A percentile compares a stretch with the other conserved stretches of the same genome.
phyloP scores from a whole-genome alignment of 2,797 vertebrate species.

The Silurus aristotelis region DNA sequence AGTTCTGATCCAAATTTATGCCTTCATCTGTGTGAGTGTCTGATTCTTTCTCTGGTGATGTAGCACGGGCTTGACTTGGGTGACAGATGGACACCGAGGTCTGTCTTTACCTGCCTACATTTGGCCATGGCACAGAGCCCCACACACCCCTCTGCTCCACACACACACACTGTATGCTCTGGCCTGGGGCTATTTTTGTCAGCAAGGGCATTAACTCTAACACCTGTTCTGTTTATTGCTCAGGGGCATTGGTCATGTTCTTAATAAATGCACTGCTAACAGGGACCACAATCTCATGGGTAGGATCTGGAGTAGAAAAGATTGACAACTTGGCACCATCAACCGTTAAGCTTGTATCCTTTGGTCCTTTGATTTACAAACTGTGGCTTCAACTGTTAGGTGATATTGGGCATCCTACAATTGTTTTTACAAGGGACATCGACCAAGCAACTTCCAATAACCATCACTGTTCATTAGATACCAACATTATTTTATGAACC shows the following conservation, averaged over 20 bases:
- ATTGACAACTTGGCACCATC: conserved; percentile 32
- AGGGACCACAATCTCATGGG: conserved; percentile 15
- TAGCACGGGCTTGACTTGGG: conserved; percentile 34
- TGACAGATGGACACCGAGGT: conserved; percentile 52
- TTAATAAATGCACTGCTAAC: conserved; percentile 42
- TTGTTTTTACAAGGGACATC: neutral
- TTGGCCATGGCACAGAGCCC: conserved; percentile 42
- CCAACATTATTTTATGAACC: neutral
- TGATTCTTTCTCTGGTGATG: conserved; percentile 25
- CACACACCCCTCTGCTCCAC: neutral
- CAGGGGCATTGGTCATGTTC: conserved; percentile 32
- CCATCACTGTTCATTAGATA: neutral
- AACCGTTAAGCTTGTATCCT: neutral
- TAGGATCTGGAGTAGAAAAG: conserved; percentile 24
- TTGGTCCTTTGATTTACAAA: neutral
- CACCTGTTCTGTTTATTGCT: conserved; percentile 56
- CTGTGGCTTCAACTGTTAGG: neutral
- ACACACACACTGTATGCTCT: conserved; percentile 25
- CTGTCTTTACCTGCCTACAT: conserved; percentile 54
- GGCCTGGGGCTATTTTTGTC: conserved; percentile 51
- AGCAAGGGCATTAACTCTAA: conserved; percentile 49
- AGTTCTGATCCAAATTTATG: neutral
- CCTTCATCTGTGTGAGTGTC: neutral
- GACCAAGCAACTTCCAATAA: neutral
- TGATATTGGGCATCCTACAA: neutral